Evolutionary conservation across 2,113 vertebrate genomes (phyloP).

Genomic region (Aramus guarauna): DNA sequence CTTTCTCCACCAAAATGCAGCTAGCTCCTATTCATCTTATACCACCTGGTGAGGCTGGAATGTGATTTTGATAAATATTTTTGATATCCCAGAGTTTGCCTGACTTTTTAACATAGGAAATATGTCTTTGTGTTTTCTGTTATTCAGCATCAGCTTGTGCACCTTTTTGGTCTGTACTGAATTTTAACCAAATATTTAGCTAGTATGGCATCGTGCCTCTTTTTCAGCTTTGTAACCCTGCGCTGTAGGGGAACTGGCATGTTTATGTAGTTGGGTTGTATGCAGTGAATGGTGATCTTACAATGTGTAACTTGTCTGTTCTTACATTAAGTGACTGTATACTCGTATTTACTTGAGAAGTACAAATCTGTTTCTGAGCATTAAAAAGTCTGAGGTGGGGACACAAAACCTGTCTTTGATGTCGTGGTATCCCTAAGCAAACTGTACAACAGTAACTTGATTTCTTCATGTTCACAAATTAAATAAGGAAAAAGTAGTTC

Average conservation of each 20-base stretch:
- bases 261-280: background rate
- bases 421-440: background rate
- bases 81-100: background rate
- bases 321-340: accelerated
- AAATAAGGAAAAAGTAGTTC: background rate
- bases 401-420: background rate
- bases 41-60: background rate
- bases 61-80: background rate
- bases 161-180: background rate
- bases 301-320: background rate
- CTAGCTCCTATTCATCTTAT: background rate
- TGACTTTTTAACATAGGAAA: background rate
- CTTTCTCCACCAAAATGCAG: background rate
- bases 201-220: background rate
- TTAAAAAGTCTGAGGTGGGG: background rate
- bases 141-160: background rate
- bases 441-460: background rate
- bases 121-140: background rate
- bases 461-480: background rate
- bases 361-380: background rate
- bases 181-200: background rate
- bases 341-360: background rate
- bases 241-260: background rate
- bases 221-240: background rate
- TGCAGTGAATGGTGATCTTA: background rate